phyloP scores from a whole-genome alignment of 35 echinoderm and acorn worm species.

The Nesometra sesokonis region DNA sequence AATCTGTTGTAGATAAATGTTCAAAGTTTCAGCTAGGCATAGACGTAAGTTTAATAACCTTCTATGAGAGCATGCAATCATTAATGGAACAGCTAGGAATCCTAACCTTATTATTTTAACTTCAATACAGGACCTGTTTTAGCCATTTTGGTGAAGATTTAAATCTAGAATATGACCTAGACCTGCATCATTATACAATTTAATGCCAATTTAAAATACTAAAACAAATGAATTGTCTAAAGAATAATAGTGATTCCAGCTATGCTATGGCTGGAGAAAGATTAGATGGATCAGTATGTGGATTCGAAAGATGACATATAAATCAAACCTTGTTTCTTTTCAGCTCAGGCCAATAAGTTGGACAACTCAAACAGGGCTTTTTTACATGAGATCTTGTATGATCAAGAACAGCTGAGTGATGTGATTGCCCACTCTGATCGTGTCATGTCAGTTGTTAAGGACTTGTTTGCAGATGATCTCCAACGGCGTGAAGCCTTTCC shows the following conservation, averaged over 20 bases:
- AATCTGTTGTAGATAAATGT: too few relatives aligned
- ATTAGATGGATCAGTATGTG: background rate
- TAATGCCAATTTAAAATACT: too few relatives aligned
- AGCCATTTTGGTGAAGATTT: too few relatives aligned
- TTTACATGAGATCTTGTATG: conserved; percentile 71
- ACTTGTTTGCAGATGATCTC: conserved; percentile 79
- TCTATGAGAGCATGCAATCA: too few relatives aligned
- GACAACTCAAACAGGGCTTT: conserved; percentile 22
- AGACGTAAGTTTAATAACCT: too few relatives aligned
- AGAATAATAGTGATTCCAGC: background rate
- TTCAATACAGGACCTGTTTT: too few relatives aligned
- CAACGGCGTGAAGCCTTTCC: conserved; percentile 31
- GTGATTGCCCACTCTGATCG: conserved; percentile 54
- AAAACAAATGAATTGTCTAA: too few relatives aligned
- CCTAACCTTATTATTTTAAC: too few relatives aligned
- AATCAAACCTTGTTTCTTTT: background rate
- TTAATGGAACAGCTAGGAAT: too few relatives aligned
- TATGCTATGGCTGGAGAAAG: background rate
- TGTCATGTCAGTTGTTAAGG: conserved; percentile 73
- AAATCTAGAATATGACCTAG: too few relatives aligned
- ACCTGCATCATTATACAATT: too few relatives aligned
- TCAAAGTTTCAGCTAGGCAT: too few relatives aligned
- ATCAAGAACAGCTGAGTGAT: conserved; percentile 57
- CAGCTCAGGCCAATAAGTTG: background rate
- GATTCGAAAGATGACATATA: background rate